Base-by-base conservation (phyloP, 2,888 invertebrate genomes). In the Physocephala rufipes region DNA sequence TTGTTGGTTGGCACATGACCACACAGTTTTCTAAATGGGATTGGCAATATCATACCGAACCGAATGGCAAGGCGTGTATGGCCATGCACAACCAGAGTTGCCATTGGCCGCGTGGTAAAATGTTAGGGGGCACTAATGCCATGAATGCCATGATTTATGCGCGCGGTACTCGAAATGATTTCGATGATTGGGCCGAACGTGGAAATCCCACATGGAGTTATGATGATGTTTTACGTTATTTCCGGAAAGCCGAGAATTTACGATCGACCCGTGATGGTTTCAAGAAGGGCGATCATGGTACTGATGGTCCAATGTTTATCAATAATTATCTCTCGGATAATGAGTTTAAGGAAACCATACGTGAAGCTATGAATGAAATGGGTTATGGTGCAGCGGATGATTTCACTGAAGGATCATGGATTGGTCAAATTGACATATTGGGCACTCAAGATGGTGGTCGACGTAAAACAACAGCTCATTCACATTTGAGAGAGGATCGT, bases 351-450 rank as follows among this genome's bases (percentile, higher is more conserved):
- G 75, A 66, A 0, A 94, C 94, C 3, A 93, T 95, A 0, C 93
- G 93, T 78, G 93, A 93, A 78, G 95, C 93, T 9, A 89, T 89
- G 82, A 93, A 93, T 82, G 93, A 78, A 92, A 86, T 95, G 76
- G 96, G 95, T 21, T 95, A 94, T 79, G 90, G 91, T 51, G 90
- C 91, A 78, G 94, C 64, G 81, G 88, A 92, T 16, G 95, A 95
- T 81, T 90, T 93, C 75, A 95, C 95, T 80, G 95, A 95, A 24
- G 93, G 90, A 71, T 90, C 91, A 74, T 95, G 94, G 85, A 91
- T 93, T 0, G 95, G 95, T 13, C 95, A 95, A 80, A 94, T 95
- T 91, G 85, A 95, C 78, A 91, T 94, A 1, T 92, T 95, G 86
- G 93, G 92, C n/a, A 95, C 95, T 0, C 92, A 94, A 76, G 88